A percentile compares a stretch with the other conserved stretches of the same genome.
Conservation (phyloP, 92 coral and sea anemone species). For the Scolanthus callimorphus region DNA sequence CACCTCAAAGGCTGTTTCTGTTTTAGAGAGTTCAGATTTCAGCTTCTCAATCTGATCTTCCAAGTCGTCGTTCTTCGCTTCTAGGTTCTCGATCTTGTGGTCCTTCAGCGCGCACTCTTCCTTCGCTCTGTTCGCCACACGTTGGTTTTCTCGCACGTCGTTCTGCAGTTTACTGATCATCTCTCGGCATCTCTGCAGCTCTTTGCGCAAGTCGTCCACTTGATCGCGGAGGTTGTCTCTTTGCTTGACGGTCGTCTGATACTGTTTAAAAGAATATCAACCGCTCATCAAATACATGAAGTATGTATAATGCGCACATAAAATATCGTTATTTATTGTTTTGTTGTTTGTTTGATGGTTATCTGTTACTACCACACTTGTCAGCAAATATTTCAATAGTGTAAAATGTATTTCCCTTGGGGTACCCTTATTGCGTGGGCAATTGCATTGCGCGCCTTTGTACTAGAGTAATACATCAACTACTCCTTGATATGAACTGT, state of each 20-base stretch:
- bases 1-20: slow-evolving; percentile 72
- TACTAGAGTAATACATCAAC: too few species aligned
- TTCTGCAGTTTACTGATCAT: slow-evolving; percentile 69
- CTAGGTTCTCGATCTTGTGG: slow-evolving; percentile 54
- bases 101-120: slow-evolving; percentile 69
- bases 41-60: slow-evolving; percentile 66
- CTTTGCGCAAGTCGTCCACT: slow-evolving; percentile 72
- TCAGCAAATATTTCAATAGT: too few species aligned
- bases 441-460: too few species aligned
- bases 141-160: slow-evolving; percentile 72
- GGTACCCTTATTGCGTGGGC: too few species aligned
- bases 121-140: slow-evolving; percentile 67
- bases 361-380: too few species aligned
- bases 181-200: slow-evolving; percentile 62
- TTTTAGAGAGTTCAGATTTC: slow-evolving; percentile 48
- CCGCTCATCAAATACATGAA: too few species aligned
- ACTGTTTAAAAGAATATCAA: slow-evolving; percentile 6
- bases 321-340: too few species aligned
- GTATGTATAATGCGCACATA: too few species aligned
- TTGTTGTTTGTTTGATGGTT: too few species aligned
- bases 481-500: too few species aligned
- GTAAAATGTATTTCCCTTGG: too few species aligned
- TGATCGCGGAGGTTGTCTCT: slow-evolving; percentile 71
- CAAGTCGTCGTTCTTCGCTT: slow-evolving; percentile 43
- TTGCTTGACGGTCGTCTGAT: slow-evolving; percentile 63